phyloP scores from a whole-genome alignment of 2,113 vertebrate species.

The Cyphomyrus plagiostoma region DNA sequence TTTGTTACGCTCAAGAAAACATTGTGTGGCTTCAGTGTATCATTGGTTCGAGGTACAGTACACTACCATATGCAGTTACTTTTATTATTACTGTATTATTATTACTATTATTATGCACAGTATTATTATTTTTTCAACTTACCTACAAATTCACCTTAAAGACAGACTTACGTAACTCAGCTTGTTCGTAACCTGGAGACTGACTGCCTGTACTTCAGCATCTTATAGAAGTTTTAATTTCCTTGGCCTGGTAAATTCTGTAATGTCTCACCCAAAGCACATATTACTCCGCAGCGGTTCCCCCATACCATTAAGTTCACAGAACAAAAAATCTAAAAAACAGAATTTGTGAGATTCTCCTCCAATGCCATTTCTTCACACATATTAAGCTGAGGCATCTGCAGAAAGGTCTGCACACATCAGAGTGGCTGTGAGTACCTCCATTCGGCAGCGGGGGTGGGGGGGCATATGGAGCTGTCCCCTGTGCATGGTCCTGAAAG shows the following conservation, averaged over 20 bases:
- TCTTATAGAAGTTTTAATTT: not conserved
- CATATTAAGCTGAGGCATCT: not conserved
- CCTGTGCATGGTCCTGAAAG: not conserved
- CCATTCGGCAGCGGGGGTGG: not conserved
- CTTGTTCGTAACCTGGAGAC: too few relatives aligned
- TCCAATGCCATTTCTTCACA: not conserved
- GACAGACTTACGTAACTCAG: too few relatives aligned
- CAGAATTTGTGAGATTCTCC: not conserved
- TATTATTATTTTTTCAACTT: too few relatives aligned
- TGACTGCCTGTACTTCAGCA: not conserved
- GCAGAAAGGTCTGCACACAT: not conserved
- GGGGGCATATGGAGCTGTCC: not conserved
- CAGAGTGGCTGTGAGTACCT: not conserved
- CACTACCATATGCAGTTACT: too few relatives aligned
- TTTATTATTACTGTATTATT: too few relatives aligned
- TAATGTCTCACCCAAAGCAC: not conserved
- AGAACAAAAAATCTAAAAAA: not conserved
- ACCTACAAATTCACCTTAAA: too few relatives aligned
- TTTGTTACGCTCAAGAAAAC: too few relatives aligned
- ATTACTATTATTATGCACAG: too few relatives aligned
- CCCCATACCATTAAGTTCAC: not conserved
- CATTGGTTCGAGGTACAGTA: too few relatives aligned
- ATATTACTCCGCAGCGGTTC: not conserved
- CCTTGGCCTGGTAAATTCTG: not conserved
- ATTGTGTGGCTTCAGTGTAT: too few relatives aligned